Base-by-base conservation (phyloP, 1,140 invertebrate species). In the Heterodera schachtii region DNA sequence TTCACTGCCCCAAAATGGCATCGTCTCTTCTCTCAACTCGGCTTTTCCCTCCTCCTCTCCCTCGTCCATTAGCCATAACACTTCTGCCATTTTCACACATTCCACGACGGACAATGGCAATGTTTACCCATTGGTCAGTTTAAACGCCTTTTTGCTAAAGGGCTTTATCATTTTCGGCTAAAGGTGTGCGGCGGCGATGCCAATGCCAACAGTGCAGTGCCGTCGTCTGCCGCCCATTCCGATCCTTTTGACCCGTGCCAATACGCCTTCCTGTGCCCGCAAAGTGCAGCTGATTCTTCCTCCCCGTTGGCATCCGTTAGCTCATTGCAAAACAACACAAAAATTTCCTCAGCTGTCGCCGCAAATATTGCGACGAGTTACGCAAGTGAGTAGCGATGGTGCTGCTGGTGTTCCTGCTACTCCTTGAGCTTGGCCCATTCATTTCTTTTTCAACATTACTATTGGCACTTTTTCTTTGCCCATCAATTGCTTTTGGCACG, bases 331-430 rank as follows among this genome's bases (percentile, higher is more conserved):
- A 64, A 64, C 57, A 64, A 19, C 5, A 19, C 57, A 4, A 64
- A 64, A 19, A 57, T 64, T 52, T 66, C 57, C n/a, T 66, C 66
- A 16, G 57, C 77, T 4, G 77, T 78, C 7, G 77, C 77, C 16
- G 77, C 77, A 19, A 78, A 47, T 46, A 78, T 78, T 46, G 77
- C 77, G 16, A 78, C 77, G 16, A 78, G 77, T 21, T 78, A 78
- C 70, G 77, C 77, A 13, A 78, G 76, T 78, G 46, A 67, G 69
- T 71, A n/a, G 9, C 67, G 67, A 52, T 52, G 57, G 13, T 19
- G 31, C 41, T 52, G 49, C 49, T 52, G 49, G 49, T 19, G 31
- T 11, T 52, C 6, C 49, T 52, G 49, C 6, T 52, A 52, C 49
- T 52, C 6, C 2, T 52, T 52, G 49, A 52, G 11, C 11, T 52